A percentile compares a stretch with the other conserved stretches of the same genome.
Evolutionary conservation across 2,797 vertebrate genomes (phyloP).

Genomic region (Catamblyrhynchus diadema): DNA sequence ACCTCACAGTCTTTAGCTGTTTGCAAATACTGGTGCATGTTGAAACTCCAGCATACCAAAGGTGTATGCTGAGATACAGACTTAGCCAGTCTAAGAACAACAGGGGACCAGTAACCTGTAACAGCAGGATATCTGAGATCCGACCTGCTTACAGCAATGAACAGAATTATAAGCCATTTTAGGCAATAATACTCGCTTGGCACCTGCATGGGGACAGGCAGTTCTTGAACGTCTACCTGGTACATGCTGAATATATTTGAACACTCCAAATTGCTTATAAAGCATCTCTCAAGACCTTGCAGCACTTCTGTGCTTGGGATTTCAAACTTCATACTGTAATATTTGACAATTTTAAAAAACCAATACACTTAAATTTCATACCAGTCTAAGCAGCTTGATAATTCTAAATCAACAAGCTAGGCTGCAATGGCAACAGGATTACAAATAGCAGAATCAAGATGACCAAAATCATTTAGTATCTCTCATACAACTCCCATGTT

Average conservation of each 20-base stretch:
- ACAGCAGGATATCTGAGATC: not conserved
- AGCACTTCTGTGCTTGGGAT: not conserved
- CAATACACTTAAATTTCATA: rapidly evolving
- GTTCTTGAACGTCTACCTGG: not conserved
- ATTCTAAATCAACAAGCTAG: not conserved
- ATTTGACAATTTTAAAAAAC: not conserved
- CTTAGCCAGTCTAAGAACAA: rapidly evolving
- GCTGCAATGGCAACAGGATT: not conserved
- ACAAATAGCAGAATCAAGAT: not conserved
- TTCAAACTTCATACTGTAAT: not conserved
- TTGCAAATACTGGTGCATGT: rapidly evolving
- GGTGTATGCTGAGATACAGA: not conserved
- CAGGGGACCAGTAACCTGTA: not conserved
- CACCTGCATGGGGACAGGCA: not conserved
- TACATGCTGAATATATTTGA: not conserved
- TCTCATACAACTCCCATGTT: not conserved
- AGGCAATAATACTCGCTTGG: not conserved
- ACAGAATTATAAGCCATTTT: rapidly evolving
- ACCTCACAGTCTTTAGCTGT: not conserved
- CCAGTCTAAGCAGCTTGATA: not conserved
- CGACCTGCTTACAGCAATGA: not conserved
- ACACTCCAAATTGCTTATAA: not conserved
- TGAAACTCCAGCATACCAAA: not conserved
- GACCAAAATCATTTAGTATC: not conserved
- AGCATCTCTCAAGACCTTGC: not conserved